Evolutionary conservation across 2,113 vertebrate genomes (phyloP), one percentile per base, ranked within the genome.

Genomic region (Scomber japonicus): DNA sequence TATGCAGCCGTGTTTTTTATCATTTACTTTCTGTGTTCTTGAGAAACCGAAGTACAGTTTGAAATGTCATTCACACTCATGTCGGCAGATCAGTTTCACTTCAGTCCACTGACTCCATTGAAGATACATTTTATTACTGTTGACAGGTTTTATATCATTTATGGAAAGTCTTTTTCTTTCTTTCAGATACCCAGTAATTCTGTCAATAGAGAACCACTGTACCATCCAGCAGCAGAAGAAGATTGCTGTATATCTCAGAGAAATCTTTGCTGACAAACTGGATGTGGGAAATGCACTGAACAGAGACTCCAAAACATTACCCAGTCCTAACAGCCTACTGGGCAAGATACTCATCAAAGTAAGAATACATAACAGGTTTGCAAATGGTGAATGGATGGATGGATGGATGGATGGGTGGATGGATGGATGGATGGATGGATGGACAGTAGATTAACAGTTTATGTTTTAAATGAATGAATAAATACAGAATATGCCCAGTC

Each of bases 301-400:
- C 11, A 95, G 94, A 88, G 97, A 98, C 27, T 89, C 90, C 91
- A 97, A 92, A 30, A 96, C 96, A 53, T 94, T 99, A 80, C 98
- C 98, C 27, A 98, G 97, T 80, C 98, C 98, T 61, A 95, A 96
- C 14, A 95, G 91, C 65, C 75, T 99, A 82, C 97, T 94, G 95
- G 98, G 98, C 45, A 99, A 99, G 90, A 97, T 99, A 84, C 95
- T 99, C 55, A 96, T 99, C 80, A 99, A 99, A 96, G 98, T 99
- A 95, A 82, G 90, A 49, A 67, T 16, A 66, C 35, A 40, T 7
- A 40, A 40, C 6, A 9, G 35, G 35, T 9, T 40, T 40, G 35
- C 35, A 9, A 8, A 40, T 40, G 13, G 57, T 69, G 15, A 53
- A 24, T 19, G 16, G 46, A 19, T 17, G 45, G 31, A 6, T 35